phyloP scores from a whole-genome alignment of 1,140 invertebrate genomes.

The Amyelois transitella region DNA sequence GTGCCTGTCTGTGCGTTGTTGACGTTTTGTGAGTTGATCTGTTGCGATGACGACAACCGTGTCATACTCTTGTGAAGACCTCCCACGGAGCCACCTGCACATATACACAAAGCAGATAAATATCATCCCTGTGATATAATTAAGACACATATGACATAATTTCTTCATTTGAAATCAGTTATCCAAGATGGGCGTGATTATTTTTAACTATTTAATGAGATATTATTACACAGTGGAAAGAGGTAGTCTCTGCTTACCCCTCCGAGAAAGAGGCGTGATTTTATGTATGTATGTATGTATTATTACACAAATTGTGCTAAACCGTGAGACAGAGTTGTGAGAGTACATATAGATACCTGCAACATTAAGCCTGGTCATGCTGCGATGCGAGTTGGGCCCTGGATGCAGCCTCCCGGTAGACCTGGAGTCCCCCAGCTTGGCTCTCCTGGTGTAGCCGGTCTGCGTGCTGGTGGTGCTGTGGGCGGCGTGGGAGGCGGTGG shows the following conservation, averaged over 20 bases:
- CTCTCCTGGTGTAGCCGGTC: slow-evolving; percentile 76
- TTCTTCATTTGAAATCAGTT: no score
- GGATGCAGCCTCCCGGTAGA: slow-evolving; percentile 82
- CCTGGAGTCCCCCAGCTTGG: slow-evolving; percentile 80
- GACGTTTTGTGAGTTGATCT: slow-evolving; percentile 72
- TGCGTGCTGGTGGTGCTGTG: slow-evolving; percentile 21
- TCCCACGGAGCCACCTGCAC: slow-evolving; percentile 79
- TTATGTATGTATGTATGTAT: neutral
- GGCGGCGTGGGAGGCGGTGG: slow-evolving; percentile 4
- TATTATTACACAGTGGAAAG: no score
- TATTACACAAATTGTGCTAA: no score
- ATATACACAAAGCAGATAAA: neutral
- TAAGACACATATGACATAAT: no score
- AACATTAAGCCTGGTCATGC: slow-evolving; percentile 84
- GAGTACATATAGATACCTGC: slow-evolving; percentile 56
- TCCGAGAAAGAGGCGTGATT: no score
- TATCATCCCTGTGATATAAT: neutral
- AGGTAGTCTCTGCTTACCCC: no score
- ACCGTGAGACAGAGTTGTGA: no score
- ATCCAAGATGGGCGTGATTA: no score
- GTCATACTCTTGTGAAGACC: slow-evolving; percentile 89
- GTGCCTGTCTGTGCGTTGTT: slow-evolving; percentile 15
- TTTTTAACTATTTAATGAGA: no score
- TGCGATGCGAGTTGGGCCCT: slow-evolving; percentile 80
- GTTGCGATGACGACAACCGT: slow-evolving; percentile 83